phyloP scores from a whole-genome alignment of 2,888 invertebrate genomes.

The Auanema sp. region DNA sequence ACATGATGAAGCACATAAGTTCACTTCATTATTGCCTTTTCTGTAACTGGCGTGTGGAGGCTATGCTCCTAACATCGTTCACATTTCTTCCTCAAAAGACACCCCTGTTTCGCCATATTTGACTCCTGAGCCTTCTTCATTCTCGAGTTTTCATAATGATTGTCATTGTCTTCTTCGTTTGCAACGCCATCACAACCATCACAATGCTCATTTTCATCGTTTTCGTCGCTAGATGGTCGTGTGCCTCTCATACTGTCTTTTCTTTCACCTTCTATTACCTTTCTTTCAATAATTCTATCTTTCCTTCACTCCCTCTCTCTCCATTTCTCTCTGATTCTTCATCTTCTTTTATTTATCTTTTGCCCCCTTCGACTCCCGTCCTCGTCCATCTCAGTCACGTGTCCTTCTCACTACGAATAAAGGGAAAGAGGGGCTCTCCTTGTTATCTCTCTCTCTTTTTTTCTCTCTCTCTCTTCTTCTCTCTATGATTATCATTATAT shows the following conservation, averaged over 20 bases:
- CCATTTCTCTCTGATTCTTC: neutral
- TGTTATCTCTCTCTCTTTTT: too few species aligned
- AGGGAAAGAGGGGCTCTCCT: neutral
- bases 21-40: too few species aligned
- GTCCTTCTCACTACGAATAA: neutral
- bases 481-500: too few species aligned
- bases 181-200: too few species aligned
- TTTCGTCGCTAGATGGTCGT: neutral
- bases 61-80: too few species aligned
- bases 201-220: neutral
- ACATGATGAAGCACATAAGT: too few species aligned
- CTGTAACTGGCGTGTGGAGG: too few species aligned
- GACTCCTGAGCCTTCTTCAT: neutral
- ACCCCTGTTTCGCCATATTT: too few species aligned
- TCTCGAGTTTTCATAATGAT: neutral
- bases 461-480: too few species aligned
- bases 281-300: conserved; percentile 9
- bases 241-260: conserved; percentile 6
- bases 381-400: conserved; percentile 4
- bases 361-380: conserved; percentile 6
- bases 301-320: conserved; percentile 8
- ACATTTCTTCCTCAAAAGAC: too few species aligned
- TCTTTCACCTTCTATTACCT: conserved; percentile 5
- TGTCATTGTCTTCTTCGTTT: neutral
- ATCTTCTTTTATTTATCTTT: neutral